Conservation (phyloP, 1,140 invertebrate genomes). For the Dendrolimus punctatus region DNA sequence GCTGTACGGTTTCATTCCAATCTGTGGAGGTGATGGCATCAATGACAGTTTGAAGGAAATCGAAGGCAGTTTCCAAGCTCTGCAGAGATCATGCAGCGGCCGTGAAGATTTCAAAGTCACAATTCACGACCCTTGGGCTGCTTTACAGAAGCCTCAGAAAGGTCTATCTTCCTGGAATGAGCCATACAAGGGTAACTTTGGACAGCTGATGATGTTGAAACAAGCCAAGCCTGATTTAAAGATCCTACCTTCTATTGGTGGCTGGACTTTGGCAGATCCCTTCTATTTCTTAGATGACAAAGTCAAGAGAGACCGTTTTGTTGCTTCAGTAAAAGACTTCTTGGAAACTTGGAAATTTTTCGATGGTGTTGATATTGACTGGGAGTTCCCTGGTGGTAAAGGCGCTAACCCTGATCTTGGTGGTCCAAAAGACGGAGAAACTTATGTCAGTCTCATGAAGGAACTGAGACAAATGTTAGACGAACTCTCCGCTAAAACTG, state of each 20-base stretch:
- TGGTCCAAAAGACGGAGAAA: slow-evolving; percentile 48
- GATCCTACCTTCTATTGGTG: slow-evolving; percentile 59
- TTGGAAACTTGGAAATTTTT: slow-evolving; percentile 65
- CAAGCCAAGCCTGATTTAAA: slow-evolving; percentile 59
- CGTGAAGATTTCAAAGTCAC: slow-evolving; percentile 64
- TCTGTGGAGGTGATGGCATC: slow-evolving; percentile 62
- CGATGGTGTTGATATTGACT: slow-evolving; percentile 63
- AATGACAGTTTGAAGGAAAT: slow-evolving; percentile 68
- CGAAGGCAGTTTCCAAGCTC: slow-evolving; percentile 63
- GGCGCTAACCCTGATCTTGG: slow-evolving; percentile 58
- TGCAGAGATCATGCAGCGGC: slow-evolving; percentile 59
- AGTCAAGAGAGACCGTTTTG: slow-evolving; percentile 50
- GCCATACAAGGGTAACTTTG: slow-evolving; percentile 65
- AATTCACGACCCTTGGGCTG: slow-evolving; percentile 65
- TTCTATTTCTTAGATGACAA: slow-evolving; percentile 63
- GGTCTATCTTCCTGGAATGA: slow-evolving; percentile 62
- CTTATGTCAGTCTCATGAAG: slow-evolving; percentile 55
- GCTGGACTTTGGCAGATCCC: slow-evolving; percentile 65
- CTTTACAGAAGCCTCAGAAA: slow-evolving; percentile 63
- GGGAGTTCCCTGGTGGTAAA: slow-evolving; percentile 65
- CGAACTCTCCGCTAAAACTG: slow-evolving; percentile 45
- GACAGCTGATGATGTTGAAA: slow-evolving; percentile 61
- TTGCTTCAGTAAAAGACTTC: slow-evolving; percentile 61
- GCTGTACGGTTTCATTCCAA: slow-evolving; percentile 62
- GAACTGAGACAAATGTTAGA: slow-evolving; percentile 59